Conservation (phyloP, 2,113 vertebrate genomes). For the Stigmatopora argus region DNA sequence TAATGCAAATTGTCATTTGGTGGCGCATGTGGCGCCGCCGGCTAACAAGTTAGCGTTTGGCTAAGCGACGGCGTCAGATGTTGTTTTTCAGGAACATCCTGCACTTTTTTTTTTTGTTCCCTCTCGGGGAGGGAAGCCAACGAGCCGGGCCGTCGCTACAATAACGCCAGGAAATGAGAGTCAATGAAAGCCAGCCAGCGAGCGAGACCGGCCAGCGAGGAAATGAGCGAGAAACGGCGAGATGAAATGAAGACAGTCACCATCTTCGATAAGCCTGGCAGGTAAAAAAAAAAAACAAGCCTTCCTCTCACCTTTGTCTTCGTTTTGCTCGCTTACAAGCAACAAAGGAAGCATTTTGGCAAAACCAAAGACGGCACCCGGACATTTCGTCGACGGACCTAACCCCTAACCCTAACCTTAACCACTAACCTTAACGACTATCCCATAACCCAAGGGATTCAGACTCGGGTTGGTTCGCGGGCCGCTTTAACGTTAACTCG, state of each 20-base stretch:
- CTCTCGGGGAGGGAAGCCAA: neutral
- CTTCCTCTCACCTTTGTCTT: neutral
- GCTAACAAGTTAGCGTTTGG: neutral
- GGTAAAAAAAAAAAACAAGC: neutral
- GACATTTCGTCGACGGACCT: no score
- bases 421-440: no score
- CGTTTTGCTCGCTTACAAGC: neutral
- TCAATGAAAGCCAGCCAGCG: neutral
- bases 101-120: neutral
- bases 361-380: neutral
- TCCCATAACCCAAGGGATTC: no score
- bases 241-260: slow-evolving; percentile 1
- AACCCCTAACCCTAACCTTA: no score
- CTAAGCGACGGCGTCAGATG: neutral
- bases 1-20: no score
- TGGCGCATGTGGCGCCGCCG: no score
- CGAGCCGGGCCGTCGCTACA: neutral
- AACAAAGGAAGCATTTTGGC: neutral
- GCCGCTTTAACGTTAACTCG: no score
- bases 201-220: neutral
- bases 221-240: slow-evolving; percentile 2
- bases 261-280: neutral
- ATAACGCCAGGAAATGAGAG: slow-evolving; percentile 7
- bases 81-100: slow-evolving; percentile 5
- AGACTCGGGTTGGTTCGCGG: no score